Evolutionary conservation across 1,140 invertebrate genomes (phyloP).

Genomic region (Sitodiplosis mosellana): DNA sequence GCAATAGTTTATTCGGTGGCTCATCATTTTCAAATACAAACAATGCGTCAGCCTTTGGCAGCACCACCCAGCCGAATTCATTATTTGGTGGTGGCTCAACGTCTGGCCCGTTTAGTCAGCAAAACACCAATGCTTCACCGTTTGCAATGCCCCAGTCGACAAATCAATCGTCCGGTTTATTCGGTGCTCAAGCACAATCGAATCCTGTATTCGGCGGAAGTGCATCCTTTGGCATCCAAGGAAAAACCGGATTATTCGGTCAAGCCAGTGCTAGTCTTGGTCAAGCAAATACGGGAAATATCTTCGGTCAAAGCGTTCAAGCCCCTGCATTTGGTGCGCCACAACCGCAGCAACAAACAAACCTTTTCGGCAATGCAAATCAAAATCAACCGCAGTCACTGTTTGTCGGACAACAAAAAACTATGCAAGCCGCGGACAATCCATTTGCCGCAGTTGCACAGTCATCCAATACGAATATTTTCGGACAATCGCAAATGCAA

Average conservation of each 20-base stretch:
- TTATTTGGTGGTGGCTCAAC: background rate
- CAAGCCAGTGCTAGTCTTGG: background rate
- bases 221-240: background rate
- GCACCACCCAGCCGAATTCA: background rate
- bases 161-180: background rate
- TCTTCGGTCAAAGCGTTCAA: constrained; percentile 2
- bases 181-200: constrained; percentile 1
- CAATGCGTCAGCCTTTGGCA: background rate
- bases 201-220: background rate
- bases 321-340: background rate
- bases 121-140: background rate
- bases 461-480: too few relatives aligned
- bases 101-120: background rate
- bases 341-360: constrained; percentile 6
- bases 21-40: background rate
- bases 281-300: background rate
- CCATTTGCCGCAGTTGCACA: too few relatives aligned
- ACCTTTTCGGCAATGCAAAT: background rate
- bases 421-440: too few relatives aligned
- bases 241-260: background rate
- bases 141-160: background rate
- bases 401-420: constrained; percentile 3
- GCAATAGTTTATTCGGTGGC: background rate
- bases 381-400: background rate
- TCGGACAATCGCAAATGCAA: background rate